Evolutionary conservation across 2,113 vertebrate genomes (phyloP).

Genomic region (Heloderma charlesbogerti): DNA sequence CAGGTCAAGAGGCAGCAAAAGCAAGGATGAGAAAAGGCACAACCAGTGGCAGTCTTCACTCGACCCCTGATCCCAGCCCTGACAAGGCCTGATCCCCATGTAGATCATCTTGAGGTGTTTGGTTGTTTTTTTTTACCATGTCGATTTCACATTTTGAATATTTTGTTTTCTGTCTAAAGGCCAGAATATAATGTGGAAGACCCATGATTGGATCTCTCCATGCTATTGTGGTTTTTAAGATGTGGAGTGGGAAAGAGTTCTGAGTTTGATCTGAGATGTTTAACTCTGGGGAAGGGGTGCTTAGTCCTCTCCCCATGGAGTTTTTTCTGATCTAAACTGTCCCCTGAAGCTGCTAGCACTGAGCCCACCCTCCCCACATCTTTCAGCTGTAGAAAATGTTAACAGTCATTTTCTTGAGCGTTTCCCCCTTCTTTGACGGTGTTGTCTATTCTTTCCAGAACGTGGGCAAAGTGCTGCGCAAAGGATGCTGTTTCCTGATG

Average conservation of each 20-base stretch:
- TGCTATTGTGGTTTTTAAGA: background rate
- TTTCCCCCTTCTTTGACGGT: background rate
- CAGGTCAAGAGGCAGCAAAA: background rate
- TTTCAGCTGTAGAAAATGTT: background rate
- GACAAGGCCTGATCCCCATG: background rate
- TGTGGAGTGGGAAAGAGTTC: background rate
- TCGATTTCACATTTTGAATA: background rate
- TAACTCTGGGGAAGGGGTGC: background rate
- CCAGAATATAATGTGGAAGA: background rate
- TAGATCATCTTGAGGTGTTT: too few species aligned
- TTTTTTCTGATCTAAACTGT: background rate
- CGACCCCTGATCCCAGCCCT: too few species aligned
- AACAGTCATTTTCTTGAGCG: background rate
- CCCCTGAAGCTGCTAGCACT: background rate
- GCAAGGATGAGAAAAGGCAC: background rate
- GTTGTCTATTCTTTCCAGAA: constrained; percentile 77
- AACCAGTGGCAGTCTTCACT: background rate
- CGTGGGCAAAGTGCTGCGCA: constrained; percentile 84
- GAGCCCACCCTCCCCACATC: background rate
- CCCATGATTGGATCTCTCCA: background rate
- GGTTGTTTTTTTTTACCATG: background rate
- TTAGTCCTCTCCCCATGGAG: background rate
- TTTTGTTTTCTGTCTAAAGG: background rate
- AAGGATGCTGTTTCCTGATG: constrained; percentile 89
- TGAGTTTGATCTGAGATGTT: background rate